phyloP scores from a whole-genome alignment of 2,888 invertebrate genomes.

The Lottia scabra region DNA sequence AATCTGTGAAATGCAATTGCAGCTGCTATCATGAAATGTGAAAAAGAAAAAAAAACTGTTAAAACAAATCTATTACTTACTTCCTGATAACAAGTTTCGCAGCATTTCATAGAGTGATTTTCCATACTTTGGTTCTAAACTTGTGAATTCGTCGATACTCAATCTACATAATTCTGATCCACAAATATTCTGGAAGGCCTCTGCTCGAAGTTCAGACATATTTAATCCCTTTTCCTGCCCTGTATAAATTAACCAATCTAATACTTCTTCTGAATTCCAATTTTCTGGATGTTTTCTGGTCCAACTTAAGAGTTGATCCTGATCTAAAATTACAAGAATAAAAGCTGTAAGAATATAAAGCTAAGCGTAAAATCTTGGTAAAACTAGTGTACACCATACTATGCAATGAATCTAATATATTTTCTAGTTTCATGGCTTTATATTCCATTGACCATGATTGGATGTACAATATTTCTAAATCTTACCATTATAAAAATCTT shows the following conservation, averaged over 20 bases:
- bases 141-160: conserved; percentile 43
- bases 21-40: too few relatives aligned
- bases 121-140: conserved; percentile 52
- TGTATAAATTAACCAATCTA: conserved; percentile 58
- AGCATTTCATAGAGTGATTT: conserved; percentile 43
- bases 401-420: not conserved
- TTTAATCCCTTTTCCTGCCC: conserved; percentile 49
- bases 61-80: not conserved
- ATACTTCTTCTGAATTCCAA: conserved; percentile 51
- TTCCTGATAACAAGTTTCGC: conserved; percentile 26
- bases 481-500: conserved; percentile 21
- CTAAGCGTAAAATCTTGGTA: not conserved
- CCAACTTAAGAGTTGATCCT: conserved; percentile 46
- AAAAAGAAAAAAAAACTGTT: too few relatives aligned
- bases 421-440: not conserved
- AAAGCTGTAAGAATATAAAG: not conserved
- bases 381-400: too few relatives aligned
- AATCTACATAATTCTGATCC: conserved; percentile 52
- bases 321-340: conserved; percentile 20
- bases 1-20: too few relatives aligned
- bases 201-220: conserved; percentile 49
- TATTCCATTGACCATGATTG: too few relatives aligned
- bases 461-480: too few relatives aligned
- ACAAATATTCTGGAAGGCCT: conserved; percentile 53
- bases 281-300: conserved; percentile 53